A percentile compares a stretch with the other conserved stretches of the same genome.
Evolutionary conservation across 2,888 invertebrate species (phyloP).

Genomic region (Liopterus haemorrhoidalis): DNA sequence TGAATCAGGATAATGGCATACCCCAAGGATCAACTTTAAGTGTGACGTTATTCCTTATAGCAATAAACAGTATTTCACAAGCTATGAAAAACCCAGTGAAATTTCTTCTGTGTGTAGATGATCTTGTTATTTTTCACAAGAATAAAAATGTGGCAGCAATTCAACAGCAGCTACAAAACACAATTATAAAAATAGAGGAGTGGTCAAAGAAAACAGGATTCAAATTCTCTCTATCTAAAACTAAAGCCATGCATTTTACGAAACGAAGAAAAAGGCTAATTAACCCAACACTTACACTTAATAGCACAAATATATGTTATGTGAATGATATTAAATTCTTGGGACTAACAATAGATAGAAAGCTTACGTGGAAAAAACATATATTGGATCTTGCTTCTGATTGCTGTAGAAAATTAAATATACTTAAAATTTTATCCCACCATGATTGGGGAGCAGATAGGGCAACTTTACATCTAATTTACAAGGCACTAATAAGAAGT

Average conservation of each 20-base stretch:
- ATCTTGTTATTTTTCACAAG: slow-evolving; percentile 2
- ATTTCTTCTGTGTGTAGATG: slow-evolving; percentile 2
- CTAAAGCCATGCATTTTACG: not conserved
- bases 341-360: too few species aligned
- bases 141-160: slow-evolving; percentile 3
- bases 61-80: slow-evolving; percentile 4
- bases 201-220: slow-evolving; percentile 4
- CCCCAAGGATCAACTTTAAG: slow-evolving; percentile 1
- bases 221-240: not conserved
- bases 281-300: too few species aligned
- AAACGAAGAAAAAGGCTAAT: not conserved
- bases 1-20: not conserved
- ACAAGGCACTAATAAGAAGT: too few species aligned
- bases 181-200: not conserved
- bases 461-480: too few species aligned
- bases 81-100: slow-evolving; percentile 1
- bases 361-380: too few species aligned
- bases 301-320: too few species aligned
- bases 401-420: too few species aligned
- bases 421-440: too few species aligned
- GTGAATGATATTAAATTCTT: too few species aligned
- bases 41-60: not conserved
- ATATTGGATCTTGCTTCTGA: too few species aligned
- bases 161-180: slow-evolving; percentile 1
- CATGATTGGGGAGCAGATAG: too few species aligned